Base-by-base conservation (phyloP, 2,113 vertebrate species). In the Lichenostomus cassidix region DNA sequence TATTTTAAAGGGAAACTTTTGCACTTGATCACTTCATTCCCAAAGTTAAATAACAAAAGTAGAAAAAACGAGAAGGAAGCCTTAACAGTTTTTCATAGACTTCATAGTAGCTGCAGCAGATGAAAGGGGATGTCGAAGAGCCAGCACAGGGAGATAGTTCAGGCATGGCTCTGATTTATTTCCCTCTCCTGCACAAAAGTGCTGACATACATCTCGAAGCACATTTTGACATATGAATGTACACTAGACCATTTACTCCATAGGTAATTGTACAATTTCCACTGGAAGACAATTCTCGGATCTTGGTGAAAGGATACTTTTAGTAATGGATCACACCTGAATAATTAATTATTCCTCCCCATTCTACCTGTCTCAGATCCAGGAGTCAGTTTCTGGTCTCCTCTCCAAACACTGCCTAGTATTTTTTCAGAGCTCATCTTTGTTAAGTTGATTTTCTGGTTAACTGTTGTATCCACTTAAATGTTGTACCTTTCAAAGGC, bases 191-290 rank as follows among this genome's bases (percentile, higher is more conserved):
- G 83, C 86, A 90, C 90, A 83, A 24, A 93, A 96, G 88, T 93
- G 96, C 96, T 97, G 92, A 95, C 94, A 90, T 86, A 93, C 76
- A 94, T 74, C 92, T 70, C 4, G 3, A 77, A 81, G 95, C 31
- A 18, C 90, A 60, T 65, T 93, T 77, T 90, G 94, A 93, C 96
- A 94, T 74, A 96, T 86, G 95, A 86, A 90, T 93, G 92, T 71
- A 93, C 63, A 93, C 90, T 11, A 90, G 75, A 86, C 79, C 89
- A 90, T 92, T 96, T 93, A 92, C 94, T 95, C 83, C 90, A 94
- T 13, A 93, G 93, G 90, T 75, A 96, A 96, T 83, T 92, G 93
- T 91, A 95, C 92, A 68, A 60, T 95, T 96, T 95, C 88, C 80
- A 93, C 79, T 87, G 69, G 82, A 96, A 95, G 90, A 96, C 85